A percentile compares a stretch with the other conserved stretches of the same genome.
Conservation (phyloP, 2,888 invertebrate species). For the Bombylius discolor region DNA sequence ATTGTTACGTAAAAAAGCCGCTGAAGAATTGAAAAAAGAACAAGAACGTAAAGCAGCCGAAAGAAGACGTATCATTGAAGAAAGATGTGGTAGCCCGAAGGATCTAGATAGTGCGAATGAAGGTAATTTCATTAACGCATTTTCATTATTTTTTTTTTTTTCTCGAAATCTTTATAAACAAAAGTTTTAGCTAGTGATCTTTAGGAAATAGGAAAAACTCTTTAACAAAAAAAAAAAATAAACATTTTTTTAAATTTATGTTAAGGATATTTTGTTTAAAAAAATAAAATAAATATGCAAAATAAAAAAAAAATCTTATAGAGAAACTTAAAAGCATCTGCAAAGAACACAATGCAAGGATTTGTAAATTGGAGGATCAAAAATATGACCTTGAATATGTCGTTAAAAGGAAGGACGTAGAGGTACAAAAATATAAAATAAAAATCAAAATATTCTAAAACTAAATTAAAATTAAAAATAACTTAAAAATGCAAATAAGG, state of each 20-base stretch:
- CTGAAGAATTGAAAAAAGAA: constrained; percentile 98
- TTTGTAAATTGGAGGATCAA: constrained; percentile 76
- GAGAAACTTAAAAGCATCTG: constrained; percentile 62
- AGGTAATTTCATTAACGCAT: constrained; percentile 49
- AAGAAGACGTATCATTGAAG: constrained; percentile 92
- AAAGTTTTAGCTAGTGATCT: no score
- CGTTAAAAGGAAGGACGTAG: constrained; percentile 96
- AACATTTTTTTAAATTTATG: background rate
- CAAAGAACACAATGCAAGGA: constrained; percentile 80
- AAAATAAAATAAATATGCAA: background rate
- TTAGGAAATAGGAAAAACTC: background rate
- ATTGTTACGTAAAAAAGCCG: constrained; percentile 99
- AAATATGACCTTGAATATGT: constrained; percentile 98
- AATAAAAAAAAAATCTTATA: constrained; percentile 37
- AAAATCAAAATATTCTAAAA: constrained; percentile 3
- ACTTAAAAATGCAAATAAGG: background rate
- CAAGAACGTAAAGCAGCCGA: constrained; percentile 98
- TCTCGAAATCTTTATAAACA: background rate
- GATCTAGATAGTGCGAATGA: constrained; percentile 84
- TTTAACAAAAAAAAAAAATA: background rate
- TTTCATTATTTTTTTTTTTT: background rate
- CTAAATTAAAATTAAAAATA: background rate
- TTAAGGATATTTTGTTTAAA: background rate
- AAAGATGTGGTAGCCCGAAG: constrained; percentile 87
- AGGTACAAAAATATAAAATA: constrained; percentile 55